Conservation (phyloP, 2,888 invertebrate species). For the Clusia tigrina region DNA sequence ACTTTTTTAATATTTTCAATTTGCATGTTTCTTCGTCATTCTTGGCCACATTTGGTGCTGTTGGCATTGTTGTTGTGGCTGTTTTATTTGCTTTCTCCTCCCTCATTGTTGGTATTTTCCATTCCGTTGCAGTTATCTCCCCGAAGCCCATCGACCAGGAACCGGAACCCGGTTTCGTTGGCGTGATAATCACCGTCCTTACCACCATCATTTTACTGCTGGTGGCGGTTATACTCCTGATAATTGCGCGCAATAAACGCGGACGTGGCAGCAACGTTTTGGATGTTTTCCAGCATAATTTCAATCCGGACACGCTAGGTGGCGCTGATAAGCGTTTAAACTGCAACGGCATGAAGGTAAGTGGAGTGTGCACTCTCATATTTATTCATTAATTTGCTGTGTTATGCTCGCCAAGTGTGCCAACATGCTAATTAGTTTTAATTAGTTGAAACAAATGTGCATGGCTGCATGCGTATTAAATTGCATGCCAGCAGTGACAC, state of each 20-base stretch:
- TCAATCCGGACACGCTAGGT: conserved; percentile 64
- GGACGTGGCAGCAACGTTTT: conserved; percentile 62
- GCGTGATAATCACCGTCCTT: conserved; percentile 74
- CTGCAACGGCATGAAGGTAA: conserved; percentile 66
- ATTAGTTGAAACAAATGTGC: too few species aligned
- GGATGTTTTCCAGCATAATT: conserved; percentile 65
- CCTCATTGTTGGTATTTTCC: conserved; percentile 18
- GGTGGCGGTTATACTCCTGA: conserved; percentile 74
- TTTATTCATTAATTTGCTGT: too few species aligned
- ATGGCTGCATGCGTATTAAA: too few species aligned
- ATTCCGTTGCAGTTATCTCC: conserved; percentile 54
- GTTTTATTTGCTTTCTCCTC: conserved; percentile 15
- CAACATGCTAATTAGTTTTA: too few species aligned
- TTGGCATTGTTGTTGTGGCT: conserved; percentile 12
- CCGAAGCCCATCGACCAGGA: conserved; percentile 69
- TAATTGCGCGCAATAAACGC: conserved; percentile 73
- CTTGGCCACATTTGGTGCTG: conserved; percentile 12
- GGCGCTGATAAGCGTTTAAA: conserved; percentile 65
- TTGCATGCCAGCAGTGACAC: too few species aligned
- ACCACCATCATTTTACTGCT: conserved; percentile 77
- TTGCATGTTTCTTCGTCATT: conserved; percentile 19
- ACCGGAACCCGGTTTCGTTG: conserved; percentile 70
- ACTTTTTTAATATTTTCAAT: conserved; percentile 16
- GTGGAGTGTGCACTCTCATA: too few species aligned
- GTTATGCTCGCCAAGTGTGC: too few species aligned